Evolutionary conservation across 2,797 vertebrate genomes (phyloP).

Genomic region (Enteromius treurensis): DNA sequence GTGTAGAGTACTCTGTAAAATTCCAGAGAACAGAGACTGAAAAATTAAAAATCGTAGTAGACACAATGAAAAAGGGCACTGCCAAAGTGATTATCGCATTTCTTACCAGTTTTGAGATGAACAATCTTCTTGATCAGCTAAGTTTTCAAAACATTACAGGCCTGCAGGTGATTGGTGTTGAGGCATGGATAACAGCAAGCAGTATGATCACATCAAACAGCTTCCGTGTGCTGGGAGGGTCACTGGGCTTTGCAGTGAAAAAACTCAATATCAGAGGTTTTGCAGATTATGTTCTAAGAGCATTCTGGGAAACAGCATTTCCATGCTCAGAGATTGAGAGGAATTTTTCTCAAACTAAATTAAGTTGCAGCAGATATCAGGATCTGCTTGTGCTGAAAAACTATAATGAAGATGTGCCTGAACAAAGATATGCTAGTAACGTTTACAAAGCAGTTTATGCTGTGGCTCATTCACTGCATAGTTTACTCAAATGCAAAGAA

Average conservation of each 20-base stretch:
- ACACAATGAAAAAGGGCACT: slow-evolving; percentile 70
- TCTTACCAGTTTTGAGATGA: slow-evolving; percentile 71
- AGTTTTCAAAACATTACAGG: slow-evolving; percentile 71
- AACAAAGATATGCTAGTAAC: slow-evolving; percentile 66
- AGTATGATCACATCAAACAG: slow-evolving; percentile 73
- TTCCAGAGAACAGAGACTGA: slow-evolving; percentile 70
- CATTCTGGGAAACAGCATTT: slow-evolving; percentile 72
- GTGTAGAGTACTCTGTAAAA: slow-evolving; percentile 74
- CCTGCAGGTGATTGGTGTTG: slow-evolving; percentile 75
- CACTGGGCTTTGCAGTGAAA: slow-evolving; percentile 74
- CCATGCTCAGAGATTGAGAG: slow-evolving; percentile 54
- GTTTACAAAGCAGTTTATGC: slow-evolving; percentile 78
- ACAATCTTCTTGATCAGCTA: slow-evolving; percentile 69
- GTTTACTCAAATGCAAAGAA: slow-evolving; percentile 66
- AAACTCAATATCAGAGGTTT: slow-evolving; percentile 72
- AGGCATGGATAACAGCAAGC: slow-evolving; percentile 77
- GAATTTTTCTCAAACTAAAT: slow-evolving; percentile 1
- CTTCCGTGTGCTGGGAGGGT: slow-evolving; percentile 71
- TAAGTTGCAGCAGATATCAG: slow-evolving; percentile 62
- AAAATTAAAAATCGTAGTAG: slow-evolving; percentile 70
- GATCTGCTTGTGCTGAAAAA: slow-evolving; percentile 65
- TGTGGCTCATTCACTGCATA: slow-evolving; percentile 73
- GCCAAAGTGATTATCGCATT: slow-evolving; percentile 75
- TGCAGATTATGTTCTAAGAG: slow-evolving; percentile 66
- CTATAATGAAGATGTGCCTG: slow-evolving; percentile 69